A percentile compares a stretch with the other conserved stretches of the same genome.
These are phyloP conservation scores for Sebastes jordani DNA, from an alignment of 2,797 vertebrate genomes.

Conservation along the genomic window DNA sequence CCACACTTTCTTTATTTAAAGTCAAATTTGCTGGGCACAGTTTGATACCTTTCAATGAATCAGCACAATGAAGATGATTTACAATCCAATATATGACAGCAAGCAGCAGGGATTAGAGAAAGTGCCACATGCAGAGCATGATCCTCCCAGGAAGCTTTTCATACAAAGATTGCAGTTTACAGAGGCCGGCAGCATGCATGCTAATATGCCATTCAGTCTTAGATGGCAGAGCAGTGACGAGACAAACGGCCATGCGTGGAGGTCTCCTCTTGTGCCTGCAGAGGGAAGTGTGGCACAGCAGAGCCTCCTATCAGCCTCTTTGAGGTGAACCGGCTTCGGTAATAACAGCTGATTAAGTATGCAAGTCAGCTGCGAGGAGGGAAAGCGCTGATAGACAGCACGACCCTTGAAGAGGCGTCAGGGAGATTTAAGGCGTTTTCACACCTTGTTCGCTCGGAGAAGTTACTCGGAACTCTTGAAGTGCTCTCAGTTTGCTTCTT, in stretches of 20 bases:
- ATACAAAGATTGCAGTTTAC: neutral
- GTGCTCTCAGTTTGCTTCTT: slow-evolving; percentile 42
- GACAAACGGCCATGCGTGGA: slow-evolving; percentile 3
- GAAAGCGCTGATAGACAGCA: slow-evolving; percentile 41
- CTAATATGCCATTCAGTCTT: neutral
- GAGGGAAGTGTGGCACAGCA: slow-evolving; percentile 68
- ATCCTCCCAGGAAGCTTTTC: neutral
- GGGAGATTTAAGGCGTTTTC: slow-evolving; percentile 55
- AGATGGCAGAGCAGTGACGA: neutral
- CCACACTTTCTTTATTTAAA: neutral
- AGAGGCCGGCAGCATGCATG: neutral
- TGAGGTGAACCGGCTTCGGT: slow-evolving; percentile 34
- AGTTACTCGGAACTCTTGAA: slow-evolving; percentile 40
- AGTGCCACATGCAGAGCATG: neutral
- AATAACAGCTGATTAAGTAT: slow-evolving; percentile 51
- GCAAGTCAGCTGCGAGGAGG: slow-evolving; percentile 45
- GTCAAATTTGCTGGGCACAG: neutral
- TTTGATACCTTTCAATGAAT: slow-evolving; percentile 22
- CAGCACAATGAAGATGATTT: slow-evolving; percentile 12
- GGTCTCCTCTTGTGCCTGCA: slow-evolving; percentile 63
- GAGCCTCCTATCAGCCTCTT: slow-evolving; percentile 27
- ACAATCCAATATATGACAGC: slow-evolving; percentile 6
- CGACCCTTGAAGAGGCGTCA: slow-evolving; percentile 41
- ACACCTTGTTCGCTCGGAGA: slow-evolving; percentile 47
- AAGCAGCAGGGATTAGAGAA: slow-evolving; percentile 14